Percentiles rank a stretch among this genome's conserved stretches.
phyloP scores from a whole-genome alignment of 2,888 invertebrate species.

The Phengaris arion region DNA sequence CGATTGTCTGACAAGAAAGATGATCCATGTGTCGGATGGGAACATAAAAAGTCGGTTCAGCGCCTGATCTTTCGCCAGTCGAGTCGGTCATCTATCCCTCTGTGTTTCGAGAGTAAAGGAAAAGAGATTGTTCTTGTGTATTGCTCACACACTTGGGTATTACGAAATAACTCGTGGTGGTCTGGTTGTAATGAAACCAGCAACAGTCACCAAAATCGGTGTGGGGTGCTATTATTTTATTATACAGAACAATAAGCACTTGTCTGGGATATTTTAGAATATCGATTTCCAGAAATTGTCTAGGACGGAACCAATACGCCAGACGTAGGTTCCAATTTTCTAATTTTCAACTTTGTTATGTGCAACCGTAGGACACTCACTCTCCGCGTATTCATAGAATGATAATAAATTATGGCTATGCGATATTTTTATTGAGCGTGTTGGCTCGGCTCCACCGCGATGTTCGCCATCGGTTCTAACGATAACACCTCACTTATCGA shows the following conservation, averaged over 20 bases:
- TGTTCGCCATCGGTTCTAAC: constrained; percentile 56
- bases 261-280: not conserved
- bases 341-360: constrained; percentile 68
- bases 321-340: constrained; percentile 35
- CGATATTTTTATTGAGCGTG: constrained; percentile 71
- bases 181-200: too few relatives aligned
- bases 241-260: not conserved
- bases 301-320: not conserved
- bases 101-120: too few relatives aligned
- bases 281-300: not conserved
- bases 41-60: too few relatives aligned
- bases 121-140: too few relatives aligned
- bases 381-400: constrained; percentile 67
- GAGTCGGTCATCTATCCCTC: too few relatives aligned
- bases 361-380: constrained; percentile 70
- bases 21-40: too few relatives aligned
- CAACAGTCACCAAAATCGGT: too few relatives aligned
- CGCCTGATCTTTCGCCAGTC: too few relatives aligned
- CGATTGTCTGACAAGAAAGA: too few relatives aligned
- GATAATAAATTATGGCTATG: constrained; percentile 70
- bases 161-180: too few relatives aligned
- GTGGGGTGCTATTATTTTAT: too few relatives aligned
- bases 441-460: constrained; percentile 68
- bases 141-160: too few relatives aligned
- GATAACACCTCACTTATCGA: constrained; percentile 58